Evolutionary conservation across 30 jellyfish, hydroid and myxozoan genomes (phyloP), one percentile per base, ranked within the genome.

Genomic region (Phacellophora camtschatica): DNA sequence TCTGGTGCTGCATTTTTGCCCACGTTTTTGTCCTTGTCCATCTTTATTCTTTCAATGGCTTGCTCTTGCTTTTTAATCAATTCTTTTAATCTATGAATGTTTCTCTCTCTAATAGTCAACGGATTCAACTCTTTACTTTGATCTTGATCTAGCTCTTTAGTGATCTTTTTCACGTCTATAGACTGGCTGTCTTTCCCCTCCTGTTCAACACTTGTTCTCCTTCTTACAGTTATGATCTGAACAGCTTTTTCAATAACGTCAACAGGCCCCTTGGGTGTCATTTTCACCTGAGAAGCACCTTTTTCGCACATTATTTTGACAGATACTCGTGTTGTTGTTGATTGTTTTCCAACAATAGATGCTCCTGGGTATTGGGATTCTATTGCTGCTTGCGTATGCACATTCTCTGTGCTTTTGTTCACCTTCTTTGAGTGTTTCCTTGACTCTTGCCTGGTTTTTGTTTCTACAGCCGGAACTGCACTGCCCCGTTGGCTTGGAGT

Each of bases 261-360:
- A 8, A 73, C 86, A 23, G 74, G 63, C 56, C 74, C 74, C 20
- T 20, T 32, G 0, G 46, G 25, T 3, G 74, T 54, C 0, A 30
- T 28, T 51, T 50, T 51, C 25, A 53, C 63, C 4, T 56, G 43
- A 8, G 74, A 30, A 31, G 86, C 64, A 24, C 58, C 58, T 48
- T 73, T 67, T 35, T 53, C 64, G 32, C 86, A 73, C 74, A 73
- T 73, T 1, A 73, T 73, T 53, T 73, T 73, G 1, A 73, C 86
- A 30, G 74, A 73, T 13, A 73, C 86, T 54, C 54, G 51, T 33
- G 33, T 27, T 0, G 86, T 53, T 25, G 59, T 56, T 19, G 64
- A 45, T 20, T 68, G 20, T 48, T 48, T 71, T 48, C 58, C 18
- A 46, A 28, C 28, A 46, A 28, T 19, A 20, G 16, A 4, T 34